Base-by-base conservation (phyloP, 2,113 vertebrate species). In the Nematolebias whitei region DNA sequence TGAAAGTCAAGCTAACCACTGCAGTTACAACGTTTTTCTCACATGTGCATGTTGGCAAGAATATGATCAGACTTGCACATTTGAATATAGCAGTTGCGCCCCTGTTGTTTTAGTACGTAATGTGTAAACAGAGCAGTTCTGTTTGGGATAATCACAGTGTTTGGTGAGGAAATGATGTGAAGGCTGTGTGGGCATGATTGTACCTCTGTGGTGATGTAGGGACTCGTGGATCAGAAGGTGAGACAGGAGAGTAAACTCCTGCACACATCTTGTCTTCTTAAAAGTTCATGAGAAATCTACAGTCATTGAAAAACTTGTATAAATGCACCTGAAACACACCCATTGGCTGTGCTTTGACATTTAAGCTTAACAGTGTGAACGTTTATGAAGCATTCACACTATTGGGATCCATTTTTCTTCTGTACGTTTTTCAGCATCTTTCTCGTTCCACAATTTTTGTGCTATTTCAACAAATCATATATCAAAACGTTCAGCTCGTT, bases 121-220 rank as follows among this genome's bases (percentile, higher is more conserved):
- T 45, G 44, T 41, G 29, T 53, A 76, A 63, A 68, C 18, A 45
- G 38, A 52, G 20, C 19, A 19, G 56, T 63, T 81, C 69, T 85
- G 78, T 86, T 84, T 80, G 67, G 44, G 60, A 79, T 81, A 79
- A 88, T 83, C 75, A 80, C 82, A 79, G 78, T 29, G 59, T 41
- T 35, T 26, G 29, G 60, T 39, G 63, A 70, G 55, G 68, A 63
- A 64, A 38, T 23, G 47, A 80, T 80, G 79, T 18, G 1, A 58
- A 72, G 59, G 69, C 66, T 72, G 69, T 44, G 18, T 80, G 74
- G 79, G 68, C 63, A 74, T 63, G 74, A 79, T 71, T 78, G 23
- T 60, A 70, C 63, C 60, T 74, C 49, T 32, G 66, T 51, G 61
- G 65, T 70, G 79, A 78, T 68, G 67, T 60, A 76, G 44, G 26